These are phyloP conservation scores for Esox lucius DNA, from an alignment of 2,797 vertebrate genomes.

Conservation along the genomic window DNA sequence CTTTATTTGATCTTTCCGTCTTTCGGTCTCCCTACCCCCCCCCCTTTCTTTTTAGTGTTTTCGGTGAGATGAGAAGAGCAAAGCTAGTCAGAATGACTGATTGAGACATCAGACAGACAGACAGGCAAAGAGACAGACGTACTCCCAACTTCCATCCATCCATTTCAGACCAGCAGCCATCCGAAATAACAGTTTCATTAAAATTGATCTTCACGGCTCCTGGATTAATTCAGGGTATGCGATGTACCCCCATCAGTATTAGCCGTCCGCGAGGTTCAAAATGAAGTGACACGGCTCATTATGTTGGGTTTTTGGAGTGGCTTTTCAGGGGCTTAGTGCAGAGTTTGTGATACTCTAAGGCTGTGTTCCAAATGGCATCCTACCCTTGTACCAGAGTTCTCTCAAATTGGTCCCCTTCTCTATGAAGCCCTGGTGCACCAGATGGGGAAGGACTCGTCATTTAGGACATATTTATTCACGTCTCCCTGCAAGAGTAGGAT, in stretches of 20 bases:
- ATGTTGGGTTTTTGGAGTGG: not conserved
- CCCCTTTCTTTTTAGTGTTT: constrained; percentile 8
- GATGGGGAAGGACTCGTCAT: not conserved
- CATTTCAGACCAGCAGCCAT: not conserved
- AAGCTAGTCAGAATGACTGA: not conserved
- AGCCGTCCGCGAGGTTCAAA: constrained; percentile 14
- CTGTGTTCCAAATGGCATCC: not conserved
- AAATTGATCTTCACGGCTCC: not conserved
- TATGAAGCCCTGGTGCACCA: not conserved
- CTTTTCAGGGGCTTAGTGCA: constrained; percentile 23
- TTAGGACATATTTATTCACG: constrained; percentile 15
- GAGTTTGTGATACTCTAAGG: constrained; percentile 25
- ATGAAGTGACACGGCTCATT: constrained; percentile 29
- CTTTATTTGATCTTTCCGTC: constrained; percentile 22
- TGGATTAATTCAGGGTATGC: not conserved
- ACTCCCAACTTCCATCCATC: not conserved
- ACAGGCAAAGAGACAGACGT: not conserved
- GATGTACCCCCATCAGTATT: not conserved
- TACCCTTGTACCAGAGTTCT: not conserved
- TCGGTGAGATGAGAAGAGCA: too few relatives aligned
- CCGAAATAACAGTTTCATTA: not conserved
- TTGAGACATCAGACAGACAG: too few relatives aligned
- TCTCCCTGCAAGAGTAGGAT: constrained; percentile 3
- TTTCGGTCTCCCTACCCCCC: not conserved
- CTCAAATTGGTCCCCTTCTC: not conserved